Base-by-base conservation (phyloP, 2,888 invertebrate genomes). In the Leptura quadrifasciata region DNA sequence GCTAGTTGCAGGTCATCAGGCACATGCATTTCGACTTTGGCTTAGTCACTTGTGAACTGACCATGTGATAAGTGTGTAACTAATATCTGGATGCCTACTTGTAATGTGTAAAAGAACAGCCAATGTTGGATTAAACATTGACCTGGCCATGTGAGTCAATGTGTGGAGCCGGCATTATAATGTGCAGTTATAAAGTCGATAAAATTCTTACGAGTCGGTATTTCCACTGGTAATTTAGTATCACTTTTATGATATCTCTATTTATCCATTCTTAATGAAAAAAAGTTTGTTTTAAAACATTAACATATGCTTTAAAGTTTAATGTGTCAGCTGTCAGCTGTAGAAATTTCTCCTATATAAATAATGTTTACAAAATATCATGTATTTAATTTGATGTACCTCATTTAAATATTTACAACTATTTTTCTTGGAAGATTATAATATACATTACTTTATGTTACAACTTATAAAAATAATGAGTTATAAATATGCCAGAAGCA, bases 401-500 rank as follows among this genome's bases (percentile, higher is more conserved):
- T 69, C 57, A 69, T 69, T 69, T 69, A 39, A 69, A 69, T 69
- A 69, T 69, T 47, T 18, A 55, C 68, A 17, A 55, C 57, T 58
- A 20, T 27, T 39, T 55, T 54, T 39, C 58, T 35, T 9, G 58
- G 39, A 58, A 58, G 27, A 69, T 69, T 69, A 57, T 57, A 69
- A 69, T 69, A 69, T 69, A 69, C 58, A 69, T 69, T 69, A 58
- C 69, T 57, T 58, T 58, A 21, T 39, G 69, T 21, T 39, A 15
- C 21, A 27, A 69, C 58, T 35, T 69, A 52, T 57, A 58, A 81
- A 83, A 83, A 82, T 83, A 82, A 84, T 81, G 80, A 79, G 78
- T 81, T 76, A 84, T 84, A 85, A 85, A 85, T 82, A 83, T 81
- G 83, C 81, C 84, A 80, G 74, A 73, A 78, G 72, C 79, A 79